Conservation (phyloP, 2,888 invertebrate species). For the Allolobophora icterica region DNA sequence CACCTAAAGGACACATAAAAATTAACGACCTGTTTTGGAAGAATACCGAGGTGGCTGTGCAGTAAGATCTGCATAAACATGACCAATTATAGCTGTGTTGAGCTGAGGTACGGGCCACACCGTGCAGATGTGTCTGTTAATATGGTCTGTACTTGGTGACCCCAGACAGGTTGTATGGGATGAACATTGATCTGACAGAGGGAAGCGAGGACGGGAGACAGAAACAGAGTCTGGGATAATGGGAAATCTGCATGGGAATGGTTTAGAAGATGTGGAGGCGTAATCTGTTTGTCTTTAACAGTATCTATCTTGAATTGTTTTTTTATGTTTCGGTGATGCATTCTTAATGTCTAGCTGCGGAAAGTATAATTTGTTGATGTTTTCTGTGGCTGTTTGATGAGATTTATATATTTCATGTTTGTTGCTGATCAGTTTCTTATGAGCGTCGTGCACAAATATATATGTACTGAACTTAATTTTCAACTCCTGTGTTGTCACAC, state of each 20-base stretch:
- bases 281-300: background rate
- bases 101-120: background rate
- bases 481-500: no score
- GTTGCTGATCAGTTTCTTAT: background rate
- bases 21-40: slow-evolving; percentile 11
- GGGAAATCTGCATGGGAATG: background rate
- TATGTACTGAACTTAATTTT: no score
- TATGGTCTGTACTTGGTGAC: background rate
- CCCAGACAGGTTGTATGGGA: background rate
- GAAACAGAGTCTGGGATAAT: background rate
- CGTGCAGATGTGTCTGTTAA: background rate
- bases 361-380: background rate
- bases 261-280: background rate
- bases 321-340: background rate
- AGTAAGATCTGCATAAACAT: background rate
- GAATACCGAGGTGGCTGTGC: background rate
- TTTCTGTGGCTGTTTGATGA: background rate
- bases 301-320: background rate
- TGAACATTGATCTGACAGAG: background rate
- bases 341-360: background rate
- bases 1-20: background rate
- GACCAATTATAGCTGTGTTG: background rate
- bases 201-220: background rate
- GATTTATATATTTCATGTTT: background rate
- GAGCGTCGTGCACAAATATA: background rate